These are phyloP conservation scores for Daubentonia madagascariensis DNA, from an alignment of 2,113 vertebrate species.

Conservation along the genomic window DNA sequence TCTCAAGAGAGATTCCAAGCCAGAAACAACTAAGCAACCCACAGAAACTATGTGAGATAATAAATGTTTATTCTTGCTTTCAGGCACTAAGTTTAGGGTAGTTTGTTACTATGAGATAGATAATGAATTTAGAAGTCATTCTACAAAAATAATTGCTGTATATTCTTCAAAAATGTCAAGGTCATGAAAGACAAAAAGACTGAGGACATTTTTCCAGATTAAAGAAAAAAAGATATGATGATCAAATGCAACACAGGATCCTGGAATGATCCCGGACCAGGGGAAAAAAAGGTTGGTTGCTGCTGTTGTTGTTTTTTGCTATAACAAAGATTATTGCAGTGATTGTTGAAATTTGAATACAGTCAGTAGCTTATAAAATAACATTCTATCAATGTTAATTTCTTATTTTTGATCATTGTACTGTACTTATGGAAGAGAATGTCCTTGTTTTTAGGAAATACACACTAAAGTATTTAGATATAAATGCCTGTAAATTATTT, in stretches of 20 bases:
- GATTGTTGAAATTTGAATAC: neutral
- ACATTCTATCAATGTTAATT: neutral
- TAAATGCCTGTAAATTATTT: neutral
- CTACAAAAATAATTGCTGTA: neutral
- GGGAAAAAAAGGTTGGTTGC: neutral
- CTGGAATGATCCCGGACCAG: neutral
- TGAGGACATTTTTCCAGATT: neutral
- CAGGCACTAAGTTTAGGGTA: neutral
- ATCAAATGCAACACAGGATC: neutral
- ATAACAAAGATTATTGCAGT: neutral
- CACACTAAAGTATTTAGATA: neutral
- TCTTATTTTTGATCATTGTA: neutral
- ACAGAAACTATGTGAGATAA: neutral
- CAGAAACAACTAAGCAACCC: neutral
- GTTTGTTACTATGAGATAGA: neutral
- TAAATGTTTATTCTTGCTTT: neutral
- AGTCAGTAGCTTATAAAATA: neutral
- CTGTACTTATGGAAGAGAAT: neutral
- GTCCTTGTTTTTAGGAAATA: constrained; percentile 18
- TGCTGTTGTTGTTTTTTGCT: neutral
- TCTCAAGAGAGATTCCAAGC: neutral
- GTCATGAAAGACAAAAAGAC: neutral
- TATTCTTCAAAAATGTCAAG: constrained; percentile 6
- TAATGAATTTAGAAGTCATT: neutral
- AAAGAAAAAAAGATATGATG: neutral